A percentile compares a stretch with the other conserved stretches of the same genome.
phyloP scores from a whole-genome alignment of 1,140 invertebrate species.

The Penaeus chinensis region DNA sequence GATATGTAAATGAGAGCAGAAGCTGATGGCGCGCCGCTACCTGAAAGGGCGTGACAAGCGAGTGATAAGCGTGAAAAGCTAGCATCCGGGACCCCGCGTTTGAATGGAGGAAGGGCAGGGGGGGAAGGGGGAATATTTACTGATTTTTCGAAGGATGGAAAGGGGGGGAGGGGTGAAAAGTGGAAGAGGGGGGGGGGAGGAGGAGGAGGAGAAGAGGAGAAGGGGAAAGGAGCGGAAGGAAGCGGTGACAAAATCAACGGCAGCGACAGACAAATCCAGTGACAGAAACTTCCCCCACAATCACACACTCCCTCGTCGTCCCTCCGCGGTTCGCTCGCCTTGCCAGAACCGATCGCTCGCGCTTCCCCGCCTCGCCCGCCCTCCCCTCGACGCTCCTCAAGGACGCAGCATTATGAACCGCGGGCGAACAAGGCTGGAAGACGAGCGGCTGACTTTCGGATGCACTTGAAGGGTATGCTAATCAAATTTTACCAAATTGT shows the following conservation, averaged over 20 bases:
- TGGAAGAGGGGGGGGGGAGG: not conserved
- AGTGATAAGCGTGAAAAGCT: too few species aligned
- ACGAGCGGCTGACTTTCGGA: constrained; percentile 47
- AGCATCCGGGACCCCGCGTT: too few species aligned
- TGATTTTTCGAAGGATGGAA: too few species aligned
- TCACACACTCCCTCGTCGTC: not conserved
- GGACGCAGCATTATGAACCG: not conserved
- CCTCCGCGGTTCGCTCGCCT: not conserved
- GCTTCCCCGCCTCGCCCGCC: not conserved
- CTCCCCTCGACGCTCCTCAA: not conserved
- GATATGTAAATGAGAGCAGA: too few species aligned
- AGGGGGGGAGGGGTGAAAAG: not conserved
- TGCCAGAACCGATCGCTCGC: not conserved
- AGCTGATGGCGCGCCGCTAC: too few species aligned
- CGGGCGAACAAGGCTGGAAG: constrained; percentile 24
- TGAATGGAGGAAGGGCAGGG: too few species aligned
- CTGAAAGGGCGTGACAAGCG: too few species aligned
- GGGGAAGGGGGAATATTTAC: too few species aligned
- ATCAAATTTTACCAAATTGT: constrained; percentile 61
- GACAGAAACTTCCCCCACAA: constrained; percentile 22
- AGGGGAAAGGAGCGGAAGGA: constrained; percentile 4
- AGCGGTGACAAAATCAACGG: constrained; percentile 20
- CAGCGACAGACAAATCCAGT: constrained; percentile 9
- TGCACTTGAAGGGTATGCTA: constrained; percentile 57
- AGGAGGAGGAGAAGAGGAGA: too few species aligned